Conservation (phyloP, 2,888 invertebrate genomes). For the Callosobruchus maculatus region DNA sequence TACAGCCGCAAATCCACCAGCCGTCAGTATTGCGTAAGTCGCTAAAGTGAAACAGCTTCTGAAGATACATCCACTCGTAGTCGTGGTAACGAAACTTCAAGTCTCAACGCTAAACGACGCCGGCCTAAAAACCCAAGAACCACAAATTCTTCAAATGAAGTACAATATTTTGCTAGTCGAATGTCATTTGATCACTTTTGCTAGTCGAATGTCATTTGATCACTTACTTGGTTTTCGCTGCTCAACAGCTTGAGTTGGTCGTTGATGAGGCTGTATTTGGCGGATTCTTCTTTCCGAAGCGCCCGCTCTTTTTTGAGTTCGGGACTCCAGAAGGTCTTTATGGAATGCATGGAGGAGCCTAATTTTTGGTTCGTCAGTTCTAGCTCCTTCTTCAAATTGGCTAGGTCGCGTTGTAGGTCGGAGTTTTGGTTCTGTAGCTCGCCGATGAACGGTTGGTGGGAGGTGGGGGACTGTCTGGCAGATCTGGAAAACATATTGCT, state of each 20-base stretch:
- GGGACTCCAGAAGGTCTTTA: conserved; percentile 99
- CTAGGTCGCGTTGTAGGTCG: conserved; percentile 91
- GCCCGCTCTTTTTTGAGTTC: conserved; percentile 98
- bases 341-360: conserved; percentile 98
- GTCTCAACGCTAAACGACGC: too few species aligned
- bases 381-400: conserved; percentile 87
- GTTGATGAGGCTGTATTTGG: conserved; percentile 93
- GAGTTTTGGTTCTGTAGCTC: conserved; percentile 92
- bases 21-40: too few species aligned
- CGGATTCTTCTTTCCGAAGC: conserved; percentile 93
- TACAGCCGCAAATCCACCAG: too few species aligned
- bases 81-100: too few species aligned
- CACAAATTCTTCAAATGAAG: too few species aligned
- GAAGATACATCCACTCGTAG: too few species aligned
- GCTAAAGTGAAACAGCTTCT: too few species aligned
- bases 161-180: too few species aligned
- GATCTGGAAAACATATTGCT: conserved; percentile 49
- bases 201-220: too few species aligned
- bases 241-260: conserved; percentile 95
- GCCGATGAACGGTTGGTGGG: conserved; percentile 61
- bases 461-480: conserved; percentile 68
- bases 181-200: too few species aligned
- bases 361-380: conserved; percentile 96
- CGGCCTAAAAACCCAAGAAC: too few species aligned
- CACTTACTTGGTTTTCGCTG: conserved; percentile 89